A percentile compares a stretch with the other conserved stretches of the same genome.
phyloP scores from a whole-genome alignment of 2,888 invertebrate genomes.

The Perdita meconis region DNA sequence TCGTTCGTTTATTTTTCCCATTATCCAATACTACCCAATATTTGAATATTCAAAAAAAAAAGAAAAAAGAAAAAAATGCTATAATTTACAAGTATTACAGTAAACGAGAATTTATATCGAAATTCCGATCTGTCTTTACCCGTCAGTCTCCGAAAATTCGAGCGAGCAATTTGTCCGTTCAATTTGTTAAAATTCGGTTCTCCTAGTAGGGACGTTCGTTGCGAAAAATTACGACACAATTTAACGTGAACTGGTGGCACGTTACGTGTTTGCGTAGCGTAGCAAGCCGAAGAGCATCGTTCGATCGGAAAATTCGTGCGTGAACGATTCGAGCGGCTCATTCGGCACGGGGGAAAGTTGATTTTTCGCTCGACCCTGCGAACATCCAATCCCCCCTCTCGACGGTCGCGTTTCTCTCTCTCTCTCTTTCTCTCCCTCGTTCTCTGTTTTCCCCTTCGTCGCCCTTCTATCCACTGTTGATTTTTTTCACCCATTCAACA shows the following conservation, averaged over 20 bases:
- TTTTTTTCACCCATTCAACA: slow-evolving; percentile 29
- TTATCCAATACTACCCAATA: too few species aligned
- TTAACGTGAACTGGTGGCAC: slow-evolving; percentile 22
- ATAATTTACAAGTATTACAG: too few species aligned
- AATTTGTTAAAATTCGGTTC: not conserved
- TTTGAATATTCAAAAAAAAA: too few species aligned
- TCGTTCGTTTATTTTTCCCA: too few species aligned
- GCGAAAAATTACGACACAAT: slow-evolving; percentile 30
- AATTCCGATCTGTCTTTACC: too few species aligned
- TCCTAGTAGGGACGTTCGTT: not conserved
- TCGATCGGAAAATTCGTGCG: slow-evolving; percentile 54
- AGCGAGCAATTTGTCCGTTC: not conserved
- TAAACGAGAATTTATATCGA: too few species aligned
- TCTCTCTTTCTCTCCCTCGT: not conserved
- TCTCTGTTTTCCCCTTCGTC: too few species aligned
- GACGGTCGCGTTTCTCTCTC: slow-evolving; percentile 20
- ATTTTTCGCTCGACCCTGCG: slow-evolving; percentile 55
- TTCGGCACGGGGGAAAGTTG: slow-evolving; percentile 56
- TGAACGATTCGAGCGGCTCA: slow-evolving; percentile 56
- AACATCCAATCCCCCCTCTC: slow-evolving; percentile 22
- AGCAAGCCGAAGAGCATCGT: slow-evolving; percentile 30
- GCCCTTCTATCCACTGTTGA: slow-evolving; percentile 5
- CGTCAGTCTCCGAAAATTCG: not conserved
- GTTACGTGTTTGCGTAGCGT: slow-evolving; percentile 54
- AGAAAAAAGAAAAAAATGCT: too few species aligned